Base-by-base conservation (phyloP, 2,888 invertebrate species). In the Cheilosia vernalis region DNA sequence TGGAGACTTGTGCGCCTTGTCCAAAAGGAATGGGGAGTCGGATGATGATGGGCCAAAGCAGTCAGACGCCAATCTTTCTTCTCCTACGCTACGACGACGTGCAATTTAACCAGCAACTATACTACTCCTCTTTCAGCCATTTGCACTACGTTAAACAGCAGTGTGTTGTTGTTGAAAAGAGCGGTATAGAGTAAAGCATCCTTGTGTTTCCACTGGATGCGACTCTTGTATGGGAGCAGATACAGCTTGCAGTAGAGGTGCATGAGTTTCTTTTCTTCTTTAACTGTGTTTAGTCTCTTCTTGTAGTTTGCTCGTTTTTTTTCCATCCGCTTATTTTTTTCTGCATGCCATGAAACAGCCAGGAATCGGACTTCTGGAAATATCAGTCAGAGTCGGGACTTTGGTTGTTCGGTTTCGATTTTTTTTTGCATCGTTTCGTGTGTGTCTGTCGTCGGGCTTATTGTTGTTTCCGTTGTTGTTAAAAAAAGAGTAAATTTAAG, bases 201-300 rank as follows among this genome's bases (percentile, higher is more conserved):
- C 81, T 85, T 85, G 81, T 81, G 64, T 81, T 76, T 69, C 78
- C 74, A 74, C 58, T 81, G 85, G 84, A 85, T 85, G 85, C 81
- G 80, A 73, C 70, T 30, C n/a, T 79, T 83, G 69, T 80, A 76
- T 76, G 79, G 61, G 66, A 17, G 49, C 66, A 85, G 66, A 85
- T 81, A 81, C 76, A 81, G 70, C 69, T 81, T 85, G 85, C 85
- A 85, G 76, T 81, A 73, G 81, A 85, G 85, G 70, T 85, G 85
- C 85, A 85, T 84, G 80, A 70, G 81, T 85, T 81, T 85, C 81
- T 80, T 81, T 72, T 76, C 85, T 70, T 70, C 80, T 84, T 84
- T 70, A 76, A 74, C 84, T 84, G 80, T 80, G 80, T 76, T 84
- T 49, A 80, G 84, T 80, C 80, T 74, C 74, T 74, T 80, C 70